phyloP scores from a whole-genome alignment of 37 sponge, comb jelly and placozoan genomes.

The Mnemiopsis leidyi region DNA sequence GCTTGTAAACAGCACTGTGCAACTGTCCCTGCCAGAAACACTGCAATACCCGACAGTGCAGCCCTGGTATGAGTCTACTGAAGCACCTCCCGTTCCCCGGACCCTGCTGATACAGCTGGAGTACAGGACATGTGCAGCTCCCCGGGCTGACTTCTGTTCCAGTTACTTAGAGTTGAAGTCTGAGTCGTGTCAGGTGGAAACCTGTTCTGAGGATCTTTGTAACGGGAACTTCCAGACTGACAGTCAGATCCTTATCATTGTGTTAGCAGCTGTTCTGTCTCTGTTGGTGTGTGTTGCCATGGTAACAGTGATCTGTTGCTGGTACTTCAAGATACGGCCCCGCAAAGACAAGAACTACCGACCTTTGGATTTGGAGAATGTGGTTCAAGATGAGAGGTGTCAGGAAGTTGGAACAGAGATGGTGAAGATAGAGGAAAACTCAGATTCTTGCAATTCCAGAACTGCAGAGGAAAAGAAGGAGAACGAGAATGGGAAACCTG shows the following conservation, averaged over 20 bases:
- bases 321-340: background rate
- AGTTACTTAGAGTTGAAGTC: background rate
- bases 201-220: background rate
- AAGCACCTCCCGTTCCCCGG: background rate
- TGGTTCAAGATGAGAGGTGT: too few species aligned
- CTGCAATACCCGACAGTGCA: background rate
- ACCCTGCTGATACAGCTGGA: background rate
- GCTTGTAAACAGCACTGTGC: background rate
- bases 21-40: background rate
- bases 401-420: too few species aligned
- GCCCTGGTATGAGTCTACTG: background rate
- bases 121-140: background rate
- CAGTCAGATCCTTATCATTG: background rate
- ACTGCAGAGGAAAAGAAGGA: too few species aligned
- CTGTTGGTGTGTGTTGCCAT: background rate
- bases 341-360: background rate
- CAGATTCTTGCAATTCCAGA: too few species aligned
- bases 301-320: background rate
- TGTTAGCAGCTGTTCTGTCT: background rate
- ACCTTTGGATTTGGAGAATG: too few species aligned
- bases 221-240: background rate
- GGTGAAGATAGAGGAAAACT: too few species aligned
- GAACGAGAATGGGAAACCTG: too few species aligned
- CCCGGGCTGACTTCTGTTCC: background rate
- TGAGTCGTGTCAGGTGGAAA: background rate